These are phyloP conservation scores for Rhagoletis zephyria DNA, from an alignment of 1,140 invertebrate genomes.

Conservation along the genomic window DNA sequence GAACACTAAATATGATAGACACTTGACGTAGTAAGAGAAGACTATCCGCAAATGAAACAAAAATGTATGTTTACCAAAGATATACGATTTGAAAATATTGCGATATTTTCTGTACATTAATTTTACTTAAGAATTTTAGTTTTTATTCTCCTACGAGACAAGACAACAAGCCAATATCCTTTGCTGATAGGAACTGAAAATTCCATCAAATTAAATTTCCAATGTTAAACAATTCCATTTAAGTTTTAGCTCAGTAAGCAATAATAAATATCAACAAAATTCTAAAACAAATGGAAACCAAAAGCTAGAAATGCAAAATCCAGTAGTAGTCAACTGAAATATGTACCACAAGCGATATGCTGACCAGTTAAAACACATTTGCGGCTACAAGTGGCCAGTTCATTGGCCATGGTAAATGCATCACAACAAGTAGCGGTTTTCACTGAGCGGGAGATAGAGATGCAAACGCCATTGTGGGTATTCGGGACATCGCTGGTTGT, in stretches of 20 bases:
- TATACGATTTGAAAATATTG: no score
- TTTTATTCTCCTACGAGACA: no score
- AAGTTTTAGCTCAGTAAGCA: background rate
- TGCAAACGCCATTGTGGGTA: background rate
- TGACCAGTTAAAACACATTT: background rate
- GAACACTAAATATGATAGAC: no score
- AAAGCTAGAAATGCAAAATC: background rate
- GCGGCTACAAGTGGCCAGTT: background rate
- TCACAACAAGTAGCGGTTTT: conserved; percentile 1
- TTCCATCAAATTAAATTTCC: no score
- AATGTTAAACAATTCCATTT: background rate
- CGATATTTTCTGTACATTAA: no score
- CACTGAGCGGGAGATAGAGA: no score
- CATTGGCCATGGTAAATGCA: conserved; percentile 1
- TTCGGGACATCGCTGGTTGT: background rate
- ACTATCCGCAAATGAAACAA: no score
- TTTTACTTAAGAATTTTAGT: no score
- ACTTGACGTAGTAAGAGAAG: no score
- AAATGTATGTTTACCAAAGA: no score
- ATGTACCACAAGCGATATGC: background rate
- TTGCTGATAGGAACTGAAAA: no score
- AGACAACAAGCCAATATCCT: no score
- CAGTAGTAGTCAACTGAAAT: background rate
- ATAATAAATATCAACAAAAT: background rate
- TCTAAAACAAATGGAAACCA: background rate